Evolutionary conservation across 2,797 vertebrate species (phyloP).

Genomic region (Erpetoichthys calabaricus): DNA sequence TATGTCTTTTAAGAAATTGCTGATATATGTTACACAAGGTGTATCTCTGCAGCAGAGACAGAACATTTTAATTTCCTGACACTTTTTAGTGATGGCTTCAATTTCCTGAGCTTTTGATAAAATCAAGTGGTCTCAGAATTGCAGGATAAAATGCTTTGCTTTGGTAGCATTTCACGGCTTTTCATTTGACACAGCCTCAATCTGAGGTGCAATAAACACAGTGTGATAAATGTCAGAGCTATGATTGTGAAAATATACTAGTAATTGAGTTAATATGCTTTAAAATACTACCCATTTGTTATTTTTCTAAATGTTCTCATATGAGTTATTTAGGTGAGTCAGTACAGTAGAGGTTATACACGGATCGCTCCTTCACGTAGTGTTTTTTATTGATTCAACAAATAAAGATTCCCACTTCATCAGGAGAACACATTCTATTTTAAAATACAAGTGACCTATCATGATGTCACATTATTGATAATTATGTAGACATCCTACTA

Average conservation of each 20-base stretch:
- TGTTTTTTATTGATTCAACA: background rate
- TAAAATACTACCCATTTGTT: conserved; percentile 93
- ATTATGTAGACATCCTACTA: too few species aligned
- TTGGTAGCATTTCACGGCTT: conserved; percentile 46
- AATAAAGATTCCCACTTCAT: background rate
- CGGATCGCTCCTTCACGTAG: background rate
- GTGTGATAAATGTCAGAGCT: conserved; percentile 73
- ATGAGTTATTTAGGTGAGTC: conserved; percentile 33
- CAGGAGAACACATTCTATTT: too few species aligned
- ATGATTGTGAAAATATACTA: conserved; percentile 85
- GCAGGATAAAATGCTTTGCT: conserved; percentile 57
- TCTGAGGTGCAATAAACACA: conserved; percentile 65
- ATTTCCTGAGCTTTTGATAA: conserved; percentile 89
- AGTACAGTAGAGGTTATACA: conserved; percentile 16
- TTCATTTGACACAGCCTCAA: conserved; percentile 62
- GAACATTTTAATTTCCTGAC: conserved; percentile 81
- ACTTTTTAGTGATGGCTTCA: conserved; percentile 86
- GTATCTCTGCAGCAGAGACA: conserved; percentile 72
- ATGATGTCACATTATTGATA: too few species aligned
- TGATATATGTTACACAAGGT: conserved; percentile 74
- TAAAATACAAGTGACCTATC: too few species aligned
- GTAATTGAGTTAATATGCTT: conserved; percentile 98
- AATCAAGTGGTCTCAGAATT: conserved; percentile 69
- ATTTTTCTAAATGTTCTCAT: conserved; percentile 51
- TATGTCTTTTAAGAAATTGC: conserved; percentile 52